Evolutionary conservation across 2,113 vertebrate species (phyloP).

Genomic region (Halcyon senegalensis): DNA sequence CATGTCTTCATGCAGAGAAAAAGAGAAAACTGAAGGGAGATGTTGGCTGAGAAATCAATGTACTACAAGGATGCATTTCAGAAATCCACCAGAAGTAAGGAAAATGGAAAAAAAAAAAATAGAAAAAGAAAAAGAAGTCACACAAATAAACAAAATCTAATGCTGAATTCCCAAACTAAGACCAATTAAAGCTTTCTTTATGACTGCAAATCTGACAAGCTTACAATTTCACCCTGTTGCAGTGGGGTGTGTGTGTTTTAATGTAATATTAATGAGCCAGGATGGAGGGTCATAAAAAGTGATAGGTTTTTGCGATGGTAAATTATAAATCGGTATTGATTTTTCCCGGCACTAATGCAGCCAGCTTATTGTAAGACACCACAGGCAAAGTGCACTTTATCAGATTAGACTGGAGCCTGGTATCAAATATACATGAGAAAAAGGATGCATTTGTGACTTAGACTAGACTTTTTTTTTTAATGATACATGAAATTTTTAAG

Average conservation of each 20-base stretch:
- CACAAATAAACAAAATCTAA: slow-evolving; percentile 72
- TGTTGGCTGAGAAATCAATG: slow-evolving; percentile 19
- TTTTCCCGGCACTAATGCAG: slow-evolving; percentile 90
- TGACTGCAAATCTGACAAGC: slow-evolving; percentile 80
- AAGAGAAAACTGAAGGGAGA: not conserved
- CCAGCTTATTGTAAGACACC: slow-evolving; percentile 89
- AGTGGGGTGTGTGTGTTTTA: slow-evolving; percentile 84
- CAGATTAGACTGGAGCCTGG: slow-evolving; percentile 88
- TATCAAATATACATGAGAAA: slow-evolving; percentile 93
- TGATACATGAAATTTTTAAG: slow-evolving; percentile 81
- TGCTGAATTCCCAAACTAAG: slow-evolving; percentile 78
- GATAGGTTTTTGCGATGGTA: slow-evolving; percentile 96
- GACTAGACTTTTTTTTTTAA: slow-evolving; percentile 81
- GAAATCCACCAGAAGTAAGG: slow-evolving; percentile 46
- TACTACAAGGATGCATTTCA: not conserved
- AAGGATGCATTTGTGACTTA: slow-evolving; percentile 85
- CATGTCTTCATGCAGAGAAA: not conserved
- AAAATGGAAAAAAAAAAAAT: not conserved
- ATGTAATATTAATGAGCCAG: slow-evolving; percentile 99
- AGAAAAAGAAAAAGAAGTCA: not conserved
- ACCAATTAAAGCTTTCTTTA: slow-evolving; percentile 83
- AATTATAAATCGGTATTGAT: slow-evolving; percentile 99
- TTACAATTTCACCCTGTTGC: slow-evolving; percentile 80
- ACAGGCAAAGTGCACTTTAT: slow-evolving; percentile 92
- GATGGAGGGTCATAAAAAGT: slow-evolving; percentile 98